These are phyloP conservation scores for Hypercompe scribonia DNA, from an alignment of 2,888 invertebrate species.

Conservation along the genomic window DNA sequence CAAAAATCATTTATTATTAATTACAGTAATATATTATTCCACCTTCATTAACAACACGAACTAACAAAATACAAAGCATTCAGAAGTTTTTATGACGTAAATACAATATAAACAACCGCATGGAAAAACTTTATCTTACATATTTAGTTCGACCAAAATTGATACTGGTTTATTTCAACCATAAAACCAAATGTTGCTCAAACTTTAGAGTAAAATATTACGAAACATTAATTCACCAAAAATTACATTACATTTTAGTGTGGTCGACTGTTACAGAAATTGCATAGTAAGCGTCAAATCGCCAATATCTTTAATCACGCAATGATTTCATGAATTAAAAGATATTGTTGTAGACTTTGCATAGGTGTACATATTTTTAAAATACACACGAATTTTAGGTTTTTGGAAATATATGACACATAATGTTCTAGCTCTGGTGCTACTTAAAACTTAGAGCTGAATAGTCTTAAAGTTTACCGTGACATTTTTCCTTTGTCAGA, in stretches of 20 bases:
- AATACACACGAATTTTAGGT: too few species aligned
- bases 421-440: background rate
- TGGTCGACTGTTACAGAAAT: too few species aligned
- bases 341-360: background rate
- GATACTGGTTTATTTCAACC: constrained; percentile 18
- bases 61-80: background rate
- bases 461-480: too few species aligned
- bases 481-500: too few species aligned
- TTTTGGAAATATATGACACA: background rate
- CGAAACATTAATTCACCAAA: constrained; percentile 21
- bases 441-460: too few species aligned
- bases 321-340: background rate
- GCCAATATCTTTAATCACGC: too few species aligned
- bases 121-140: background rate
- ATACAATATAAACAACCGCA: background rate
- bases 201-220: constrained; percentile 23
- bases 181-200: constrained; percentile 25
- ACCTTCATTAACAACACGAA: background rate
- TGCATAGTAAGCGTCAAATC: too few species aligned
- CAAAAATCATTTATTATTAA: background rate
- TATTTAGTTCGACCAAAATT: constrained; percentile 6
- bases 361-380: too few species aligned
- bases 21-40: background rate
- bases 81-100: background rate
- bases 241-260: constrained; percentile 8